These are phyloP conservation scores for Salvelinus fontinalis DNA, from an alignment of 2,113 vertebrate species.

Conservation along the genomic window DNA sequence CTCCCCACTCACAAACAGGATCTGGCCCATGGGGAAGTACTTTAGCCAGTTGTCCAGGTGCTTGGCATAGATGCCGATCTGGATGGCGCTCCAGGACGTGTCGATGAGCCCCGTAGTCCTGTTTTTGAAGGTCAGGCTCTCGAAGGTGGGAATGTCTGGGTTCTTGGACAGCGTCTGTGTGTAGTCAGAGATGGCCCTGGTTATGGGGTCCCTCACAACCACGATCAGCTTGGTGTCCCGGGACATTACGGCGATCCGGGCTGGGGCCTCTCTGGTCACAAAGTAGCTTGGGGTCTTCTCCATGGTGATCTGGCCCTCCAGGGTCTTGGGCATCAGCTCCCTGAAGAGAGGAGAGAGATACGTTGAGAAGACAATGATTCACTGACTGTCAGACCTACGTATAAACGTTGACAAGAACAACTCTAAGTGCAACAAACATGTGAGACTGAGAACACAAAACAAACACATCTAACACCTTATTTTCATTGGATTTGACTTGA, in stretches of 20 bases:
- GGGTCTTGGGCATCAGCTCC: constrained; percentile 89
- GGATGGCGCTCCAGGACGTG: constrained; percentile 93
- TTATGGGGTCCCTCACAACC: constrained; percentile 93
- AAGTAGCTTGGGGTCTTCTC: constrained; percentile 97
- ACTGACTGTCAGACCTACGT: no score
- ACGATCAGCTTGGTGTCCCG: constrained; percentile 90
- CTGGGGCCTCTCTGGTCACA: constrained; percentile 85
- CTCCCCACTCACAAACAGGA: constrained; percentile 94
- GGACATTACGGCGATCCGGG: constrained; percentile 88
- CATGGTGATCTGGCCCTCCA: constrained; percentile 97
- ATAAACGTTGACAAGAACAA: no score
- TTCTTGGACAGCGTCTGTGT: constrained; percentile 93
- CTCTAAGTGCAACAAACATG: no score
- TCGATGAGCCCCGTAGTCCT: constrained; percentile 91
- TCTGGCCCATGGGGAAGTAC: constrained; percentile 86
- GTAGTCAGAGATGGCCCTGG: constrained; percentile 90
- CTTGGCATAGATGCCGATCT: constrained; percentile 96
- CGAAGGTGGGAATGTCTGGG: constrained; percentile 90
- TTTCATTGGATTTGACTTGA: no score
- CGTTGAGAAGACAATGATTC: not conserved
- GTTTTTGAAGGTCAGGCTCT: constrained; percentile 93
- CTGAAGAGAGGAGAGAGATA: constrained; percentile 52
- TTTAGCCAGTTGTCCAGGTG: constrained; percentile 96
- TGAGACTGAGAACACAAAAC: no score
- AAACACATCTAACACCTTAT: no score